phyloP scores from a whole-genome alignment of 23 tunicate species.

The Corella eumyota region DNA sequence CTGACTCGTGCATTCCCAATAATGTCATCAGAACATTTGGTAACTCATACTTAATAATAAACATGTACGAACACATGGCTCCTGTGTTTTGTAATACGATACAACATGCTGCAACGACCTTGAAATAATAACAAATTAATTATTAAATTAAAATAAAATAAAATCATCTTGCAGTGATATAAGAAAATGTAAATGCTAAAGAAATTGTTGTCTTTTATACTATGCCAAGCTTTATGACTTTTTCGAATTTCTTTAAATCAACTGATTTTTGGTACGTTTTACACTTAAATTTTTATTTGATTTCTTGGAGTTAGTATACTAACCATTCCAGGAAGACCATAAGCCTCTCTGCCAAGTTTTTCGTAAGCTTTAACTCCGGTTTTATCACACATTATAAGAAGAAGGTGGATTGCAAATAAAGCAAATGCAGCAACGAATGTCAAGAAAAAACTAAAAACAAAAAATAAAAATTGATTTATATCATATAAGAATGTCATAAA shows the following conservation, averaged over 20 bases:
- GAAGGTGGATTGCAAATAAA: conserved; percentile 84
- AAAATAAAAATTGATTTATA: neutral
- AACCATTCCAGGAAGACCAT: conserved; percentile 82
- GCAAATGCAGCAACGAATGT: conserved; percentile 67
- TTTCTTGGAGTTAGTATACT: too few relatives aligned
- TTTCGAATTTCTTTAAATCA: too few relatives aligned
- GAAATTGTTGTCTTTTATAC: neutral
- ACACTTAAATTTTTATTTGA: neutral
- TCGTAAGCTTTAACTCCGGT: conserved; percentile 96
- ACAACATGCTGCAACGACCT: conserved; percentile 80
- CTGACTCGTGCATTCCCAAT: conserved; percentile 25
- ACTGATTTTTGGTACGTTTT: too few relatives aligned
- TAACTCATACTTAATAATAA: conserved; percentile 90
- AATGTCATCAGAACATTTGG: conserved; percentile 80
- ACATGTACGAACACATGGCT: conserved; percentile 92
- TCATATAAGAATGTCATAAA: too few relatives aligned
- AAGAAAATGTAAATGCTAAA: too few relatives aligned
- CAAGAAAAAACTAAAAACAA: conserved; percentile 31
- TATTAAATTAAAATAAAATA: too few relatives aligned
- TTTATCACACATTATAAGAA: conserved; percentile 77
- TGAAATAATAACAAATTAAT: too few relatives aligned
- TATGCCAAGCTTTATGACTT: neutral
- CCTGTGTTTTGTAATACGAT: conserved; percentile 95
- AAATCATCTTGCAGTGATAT: too few relatives aligned
- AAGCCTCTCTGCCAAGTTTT: conserved; percentile 81